Percentiles rank a stretch among this genome's conserved stretches.
Conservation (phyloP, 2,888 invertebrate species). For the Rhimphoctona megacephalus region DNA sequence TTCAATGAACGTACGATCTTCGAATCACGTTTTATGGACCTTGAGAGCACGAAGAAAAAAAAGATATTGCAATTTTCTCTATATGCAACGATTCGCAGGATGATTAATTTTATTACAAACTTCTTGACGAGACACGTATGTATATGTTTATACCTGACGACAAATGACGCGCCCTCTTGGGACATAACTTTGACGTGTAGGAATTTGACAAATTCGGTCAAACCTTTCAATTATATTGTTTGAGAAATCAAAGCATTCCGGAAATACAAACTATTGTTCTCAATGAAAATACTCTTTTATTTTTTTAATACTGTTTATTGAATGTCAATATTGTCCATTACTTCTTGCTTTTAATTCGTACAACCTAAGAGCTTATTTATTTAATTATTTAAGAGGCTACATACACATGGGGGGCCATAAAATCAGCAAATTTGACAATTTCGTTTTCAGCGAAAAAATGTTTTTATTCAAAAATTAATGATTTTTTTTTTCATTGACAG, state of each 20-base stretch:
- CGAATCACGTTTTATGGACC: not conserved
- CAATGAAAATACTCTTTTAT: not conserved
- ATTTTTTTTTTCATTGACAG: too few species aligned
- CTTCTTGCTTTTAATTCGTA: too few species aligned
- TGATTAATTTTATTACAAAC: not conserved
- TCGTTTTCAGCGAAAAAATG: too few species aligned
- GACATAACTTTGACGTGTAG: not conserved
- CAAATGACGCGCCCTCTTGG: not conserved
- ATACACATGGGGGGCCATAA: too few species aligned
- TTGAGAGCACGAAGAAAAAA: not conserved
- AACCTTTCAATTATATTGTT: not conserved
- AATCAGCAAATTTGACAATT: too few species aligned
- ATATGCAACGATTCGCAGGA: not conserved
- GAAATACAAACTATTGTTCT: not conserved
- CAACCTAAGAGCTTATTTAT: too few species aligned
- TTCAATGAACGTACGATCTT: not conserved
- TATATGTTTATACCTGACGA: not conserved
- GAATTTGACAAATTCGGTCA: slow-evolving; percentile 26
- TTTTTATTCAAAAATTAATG: too few species aligned
- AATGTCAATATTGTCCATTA: not conserved
- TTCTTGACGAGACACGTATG: not conserved
- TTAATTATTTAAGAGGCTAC: too few species aligned
- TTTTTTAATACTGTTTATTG: not conserved
- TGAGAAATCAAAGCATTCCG: not conserved
- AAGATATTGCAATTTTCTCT: not conserved